Evolutionary conservation across 2,888 invertebrate genomes (phyloP), one percentile per base, ranked within the genome.

Genomic region (Caenorhabditis sp.): DNA sequence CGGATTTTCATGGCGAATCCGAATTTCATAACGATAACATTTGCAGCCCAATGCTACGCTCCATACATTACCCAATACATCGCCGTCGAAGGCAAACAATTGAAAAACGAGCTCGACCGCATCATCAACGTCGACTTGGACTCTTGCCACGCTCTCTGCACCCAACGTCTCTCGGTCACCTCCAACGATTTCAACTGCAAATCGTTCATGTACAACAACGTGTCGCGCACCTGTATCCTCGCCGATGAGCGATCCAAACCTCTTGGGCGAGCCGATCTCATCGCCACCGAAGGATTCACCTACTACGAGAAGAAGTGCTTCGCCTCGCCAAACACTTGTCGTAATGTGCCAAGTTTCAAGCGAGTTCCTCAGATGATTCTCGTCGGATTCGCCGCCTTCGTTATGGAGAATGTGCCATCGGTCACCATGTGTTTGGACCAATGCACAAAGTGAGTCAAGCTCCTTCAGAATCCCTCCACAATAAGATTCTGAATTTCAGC

Each of bases 291-390:
- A 26, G 85, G 84, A 59, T 83, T 82, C 78, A 84, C 84, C 56
- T 88, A 87, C 72, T 85, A 74, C 67, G 87, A 87, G 80, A 88
- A 87, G 84, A 87, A 86, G 70, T 87, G 87, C 73, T 87, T 88
- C 68, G 85, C 84, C 20, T 87, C 87, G 10, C 85, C 86, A 10
- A 82, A 85, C 59, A 86, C 86, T 12, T 87, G 87, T 77, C 81
- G 86, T 62, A 85, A 85, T 68, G 77, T 81, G 26, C 83, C 87
- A 7, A 81, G 84, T n/a, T 87, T 86, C 83, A 79, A 80, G 14
- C 80, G 87, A 38, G 84, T 85, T 17, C 87, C 87, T 17, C 87
- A 87, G 75, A 87, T 83, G 85, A 85, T 87, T 52, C 78, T 87
- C 52, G 87, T 87, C 69, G 87, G 87, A 62, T 87, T 87, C 79